These are phyloP conservation scores for Epirrhoe alternata DNA, from an alignment of 2,888 invertebrate species.

Conservation along the genomic window DNA sequence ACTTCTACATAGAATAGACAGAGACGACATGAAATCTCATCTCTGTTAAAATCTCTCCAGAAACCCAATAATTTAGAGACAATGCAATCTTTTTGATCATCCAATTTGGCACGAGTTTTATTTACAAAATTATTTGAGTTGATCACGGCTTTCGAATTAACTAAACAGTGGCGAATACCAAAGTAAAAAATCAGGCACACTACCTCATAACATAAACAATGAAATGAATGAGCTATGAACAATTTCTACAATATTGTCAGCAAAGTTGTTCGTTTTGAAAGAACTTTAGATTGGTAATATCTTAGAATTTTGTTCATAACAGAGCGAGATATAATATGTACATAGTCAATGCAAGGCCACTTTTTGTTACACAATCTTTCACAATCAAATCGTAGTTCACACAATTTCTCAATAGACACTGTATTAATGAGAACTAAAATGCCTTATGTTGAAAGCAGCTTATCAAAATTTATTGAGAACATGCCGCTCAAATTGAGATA, in stretches of 20 bases:
- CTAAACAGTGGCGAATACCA: conserved; percentile 10
- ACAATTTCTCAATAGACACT: neutral
- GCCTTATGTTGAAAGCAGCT: neutral
- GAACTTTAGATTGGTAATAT: neutral
- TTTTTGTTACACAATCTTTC: conserved; percentile 3
- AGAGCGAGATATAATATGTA: conserved; percentile 18
- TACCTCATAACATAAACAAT: conserved; percentile 13
- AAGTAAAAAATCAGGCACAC: conserved; percentile 28
- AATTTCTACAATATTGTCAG: conserved; percentile 1
- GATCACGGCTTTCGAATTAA: conserved; percentile 11
- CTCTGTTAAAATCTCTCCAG: no score
- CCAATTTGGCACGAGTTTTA: conserved; percentile 25
- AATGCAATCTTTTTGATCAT: conserved; percentile 19
- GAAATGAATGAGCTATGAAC: neutral
- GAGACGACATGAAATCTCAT: no score
- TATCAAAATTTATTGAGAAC: neutral
- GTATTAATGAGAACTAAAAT: neutral
- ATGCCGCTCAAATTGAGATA: neutral
- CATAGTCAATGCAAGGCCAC: conserved; percentile 19
- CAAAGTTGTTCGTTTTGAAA: neutral
- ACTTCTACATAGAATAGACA: no score
- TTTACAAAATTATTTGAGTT: conserved; percentile 22
- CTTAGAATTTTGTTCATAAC: conserved; percentile 1
- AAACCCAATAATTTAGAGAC: conserved; percentile 24
- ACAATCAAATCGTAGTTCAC: neutral